Evolutionary conservation across 2,797 vertebrate species (phyloP).

Genomic region (Peromyscus attwateri): DNA sequence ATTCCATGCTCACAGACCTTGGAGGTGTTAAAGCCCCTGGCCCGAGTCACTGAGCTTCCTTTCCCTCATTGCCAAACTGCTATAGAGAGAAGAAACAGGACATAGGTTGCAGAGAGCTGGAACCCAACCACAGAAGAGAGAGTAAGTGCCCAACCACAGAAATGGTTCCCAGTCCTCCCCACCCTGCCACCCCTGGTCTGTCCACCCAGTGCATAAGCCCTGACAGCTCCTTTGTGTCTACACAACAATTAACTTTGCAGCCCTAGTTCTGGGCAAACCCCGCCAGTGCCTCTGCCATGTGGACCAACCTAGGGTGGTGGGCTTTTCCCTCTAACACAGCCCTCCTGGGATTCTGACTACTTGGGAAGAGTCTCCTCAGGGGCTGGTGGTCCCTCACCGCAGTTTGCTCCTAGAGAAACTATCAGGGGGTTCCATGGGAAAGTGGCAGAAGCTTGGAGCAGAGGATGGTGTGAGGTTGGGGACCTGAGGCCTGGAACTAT

Average conservation of each 20-base stretch:
- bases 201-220: background rate
- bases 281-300: background rate
- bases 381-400: background rate
- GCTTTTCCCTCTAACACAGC: background rate
- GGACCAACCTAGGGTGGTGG: too few relatives aligned
- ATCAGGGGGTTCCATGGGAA: background rate
- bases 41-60: background rate
- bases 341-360: background rate
- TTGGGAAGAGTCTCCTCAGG: background rate
- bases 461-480: background rate
- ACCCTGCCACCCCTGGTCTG: background rate
- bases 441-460: background rate
- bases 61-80: background rate
- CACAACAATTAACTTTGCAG: background rate
- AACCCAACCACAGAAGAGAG: background rate
- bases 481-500: fast-evolving
- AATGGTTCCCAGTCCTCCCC: too few relatives aligned
- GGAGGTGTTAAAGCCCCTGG: too few relatives aligned
- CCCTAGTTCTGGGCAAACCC: background rate
- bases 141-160: background rate
- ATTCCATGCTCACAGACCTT: background rate
- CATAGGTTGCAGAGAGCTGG: background rate
- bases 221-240: background rate
- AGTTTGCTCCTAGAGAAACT: background rate
- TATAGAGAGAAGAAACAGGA: background rate